Percentiles rank a stretch among this genome's conserved stretches.
Evolutionary conservation across 2,113 vertebrate species (phyloP).

Genomic region (Peromyscus leucopus): DNA sequence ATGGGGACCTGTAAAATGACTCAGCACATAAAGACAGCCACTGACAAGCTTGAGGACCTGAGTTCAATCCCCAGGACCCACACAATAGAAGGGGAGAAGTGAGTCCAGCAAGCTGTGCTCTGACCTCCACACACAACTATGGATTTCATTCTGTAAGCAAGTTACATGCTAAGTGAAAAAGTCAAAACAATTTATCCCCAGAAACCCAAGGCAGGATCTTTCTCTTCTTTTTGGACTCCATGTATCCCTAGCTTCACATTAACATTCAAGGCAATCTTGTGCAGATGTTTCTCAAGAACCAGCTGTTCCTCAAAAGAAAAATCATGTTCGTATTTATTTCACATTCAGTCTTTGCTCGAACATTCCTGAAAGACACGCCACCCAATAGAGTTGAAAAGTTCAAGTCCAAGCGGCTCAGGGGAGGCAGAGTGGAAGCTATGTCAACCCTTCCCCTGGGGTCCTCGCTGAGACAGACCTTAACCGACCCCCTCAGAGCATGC

Average conservation of each 20-base stretch:
- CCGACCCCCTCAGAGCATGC: background rate
- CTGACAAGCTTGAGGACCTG: background rate
- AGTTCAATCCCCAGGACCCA: background rate
- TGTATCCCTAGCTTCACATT: background rate
- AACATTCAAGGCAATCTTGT: constrained; percentile 31
- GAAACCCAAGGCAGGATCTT: background rate
- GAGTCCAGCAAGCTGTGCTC: background rate
- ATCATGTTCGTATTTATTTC: background rate
- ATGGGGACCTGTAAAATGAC: background rate
- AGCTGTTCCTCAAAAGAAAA: constrained; percentile 43
- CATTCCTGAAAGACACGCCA: background rate
- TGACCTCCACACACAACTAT: background rate
- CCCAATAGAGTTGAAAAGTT: background rate
- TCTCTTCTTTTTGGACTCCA: background rate
- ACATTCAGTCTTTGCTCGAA: background rate
- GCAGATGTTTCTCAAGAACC: constrained; percentile 45
- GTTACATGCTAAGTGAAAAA: background rate
- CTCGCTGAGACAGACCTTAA: background rate
- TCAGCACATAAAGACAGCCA: background rate
- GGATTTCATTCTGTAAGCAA: background rate
- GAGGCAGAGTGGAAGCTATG: background rate
- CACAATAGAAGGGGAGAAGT: background rate
- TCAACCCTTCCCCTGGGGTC: background rate
- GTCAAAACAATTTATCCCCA: background rate
- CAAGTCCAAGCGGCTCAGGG: background rate